A percentile compares a stretch with the other conserved stretches of the same genome.
Conservation (phyloP, 1,140 invertebrate genomes). For the Lordiphosa mommai region DNA sequence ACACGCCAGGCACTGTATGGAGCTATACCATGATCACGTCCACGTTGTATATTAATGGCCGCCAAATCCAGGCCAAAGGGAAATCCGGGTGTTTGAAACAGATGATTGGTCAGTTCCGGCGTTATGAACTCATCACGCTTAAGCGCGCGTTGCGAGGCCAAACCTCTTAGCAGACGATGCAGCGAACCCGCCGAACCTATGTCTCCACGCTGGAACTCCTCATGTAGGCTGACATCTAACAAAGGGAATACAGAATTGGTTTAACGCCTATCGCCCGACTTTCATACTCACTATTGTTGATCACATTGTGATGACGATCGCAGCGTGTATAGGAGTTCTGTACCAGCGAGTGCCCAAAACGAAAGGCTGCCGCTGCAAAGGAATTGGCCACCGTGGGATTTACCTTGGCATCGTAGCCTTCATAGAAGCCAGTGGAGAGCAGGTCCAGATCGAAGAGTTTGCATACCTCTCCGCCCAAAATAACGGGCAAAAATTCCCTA, state of each 20-base stretch:
- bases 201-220: slow-evolving; percentile 84
- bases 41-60: slow-evolving; percentile 92
- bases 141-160: slow-evolving; percentile 88
- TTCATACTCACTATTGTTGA: slow-evolving; percentile 84
- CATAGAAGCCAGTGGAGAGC: slow-evolving; percentile 84
- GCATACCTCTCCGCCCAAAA: slow-evolving; percentile 88
- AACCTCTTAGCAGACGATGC: slow-evolving; percentile 88
- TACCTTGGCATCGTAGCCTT: slow-evolving; percentile 88
- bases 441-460: slow-evolving; percentile 86
- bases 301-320: slow-evolving; percentile 83
- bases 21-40: slow-evolving; percentile 93
- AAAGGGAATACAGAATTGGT: background rate
- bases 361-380: slow-evolving; percentile 96
- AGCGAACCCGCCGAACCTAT: slow-evolving; percentile 87
- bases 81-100: slow-evolving; percentile 88
- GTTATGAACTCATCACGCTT: slow-evolving; percentile 91
- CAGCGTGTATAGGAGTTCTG: slow-evolving; percentile 87
- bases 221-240: slow-evolving; percentile 88
- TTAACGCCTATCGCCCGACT: background rate
- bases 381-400: slow-evolving; percentile 94
- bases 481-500: slow-evolving; percentile 91
- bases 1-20: slow-evolving; percentile 90
- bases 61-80: slow-evolving; percentile 93
- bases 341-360: slow-evolving; percentile 97
- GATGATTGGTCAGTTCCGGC: slow-evolving; percentile 90